Percentiles rank a stretch among this genome's conserved stretches.
Evolutionary conservation across 2,797 vertebrate species (phyloP).

Genomic region (Esox masquinongy): DNA sequence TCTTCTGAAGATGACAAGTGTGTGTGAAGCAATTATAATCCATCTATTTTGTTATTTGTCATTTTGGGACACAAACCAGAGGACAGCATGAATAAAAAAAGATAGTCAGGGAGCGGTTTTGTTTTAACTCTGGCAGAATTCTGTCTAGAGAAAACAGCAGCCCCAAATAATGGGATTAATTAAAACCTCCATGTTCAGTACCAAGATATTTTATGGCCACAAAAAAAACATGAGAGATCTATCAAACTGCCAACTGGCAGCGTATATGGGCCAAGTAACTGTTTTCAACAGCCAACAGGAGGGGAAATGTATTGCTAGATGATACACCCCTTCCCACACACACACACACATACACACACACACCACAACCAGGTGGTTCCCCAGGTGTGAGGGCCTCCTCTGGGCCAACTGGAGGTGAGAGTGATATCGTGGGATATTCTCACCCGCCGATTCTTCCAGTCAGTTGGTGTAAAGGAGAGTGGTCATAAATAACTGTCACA

Average conservation of each 20-base stretch:
- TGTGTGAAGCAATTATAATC: constrained; percentile 31
- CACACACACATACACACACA: constrained; percentile 1
- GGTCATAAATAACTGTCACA: constrained; percentile 68
- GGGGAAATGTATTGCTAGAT: neutral
- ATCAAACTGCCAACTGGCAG: constrained; percentile 9
- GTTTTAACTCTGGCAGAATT: constrained; percentile 5
- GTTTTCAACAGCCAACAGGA: constrained; percentile 28
- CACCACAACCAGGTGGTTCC: constrained; percentile 22
- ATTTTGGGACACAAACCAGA: too few species aligned
- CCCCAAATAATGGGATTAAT: constrained; percentile 34
- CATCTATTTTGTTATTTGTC: constrained; percentile 39
- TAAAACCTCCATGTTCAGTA: neutral
- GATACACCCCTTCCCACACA: constrained; percentile 20
- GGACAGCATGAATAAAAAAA: constrained; percentile 1
- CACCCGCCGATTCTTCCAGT: constrained; percentile 42
- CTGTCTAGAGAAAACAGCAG: constrained; percentile 32
- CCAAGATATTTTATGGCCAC: constrained; percentile 19
- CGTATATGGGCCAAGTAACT: constrained; percentile 17
- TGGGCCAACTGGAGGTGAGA: constrained; percentile 38
- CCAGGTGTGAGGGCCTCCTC: constrained; percentile 42
- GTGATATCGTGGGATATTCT: constrained; percentile 29
- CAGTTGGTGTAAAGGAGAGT: constrained; percentile 48
- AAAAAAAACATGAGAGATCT: neutral
- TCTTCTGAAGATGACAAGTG: constrained; percentile 52
- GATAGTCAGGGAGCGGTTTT: constrained; percentile 28